Percentiles rank a stretch among this genome's conserved stretches.
phyloP scores from a whole-genome alignment of 2,113 vertebrate genomes.

The Atherinomorus stipes region DNA sequence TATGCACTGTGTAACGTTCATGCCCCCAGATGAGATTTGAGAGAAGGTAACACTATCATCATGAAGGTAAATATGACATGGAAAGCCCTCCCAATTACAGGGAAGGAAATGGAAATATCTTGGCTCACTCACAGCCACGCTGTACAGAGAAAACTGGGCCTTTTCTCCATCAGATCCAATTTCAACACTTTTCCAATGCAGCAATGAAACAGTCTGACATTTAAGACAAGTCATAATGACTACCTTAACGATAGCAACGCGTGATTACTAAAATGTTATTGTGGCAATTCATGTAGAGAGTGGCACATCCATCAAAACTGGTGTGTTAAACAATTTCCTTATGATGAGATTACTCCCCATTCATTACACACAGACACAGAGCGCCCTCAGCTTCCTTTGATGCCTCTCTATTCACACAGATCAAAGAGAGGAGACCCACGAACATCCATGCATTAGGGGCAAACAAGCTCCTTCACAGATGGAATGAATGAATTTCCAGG shows the following conservation, averaged over 20 bases:
- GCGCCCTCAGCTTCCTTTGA: constrained; percentile 53
- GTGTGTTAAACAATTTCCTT: constrained; percentile 64
- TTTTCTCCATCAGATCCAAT: constrained; percentile 23
- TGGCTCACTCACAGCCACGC: constrained; percentile 9
- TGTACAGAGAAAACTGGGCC: constrained; percentile 29
- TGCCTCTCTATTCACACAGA: constrained; percentile 52
- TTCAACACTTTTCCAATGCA: constrained; percentile 10
- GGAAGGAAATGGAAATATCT: constrained; percentile 32
- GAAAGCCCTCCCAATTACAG: constrained; percentile 30
- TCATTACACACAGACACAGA: constrained; percentile 42
- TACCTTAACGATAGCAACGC: constrained; percentile 39
- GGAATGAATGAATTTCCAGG: constrained; percentile 42
- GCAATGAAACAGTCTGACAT: constrained; percentile 37
- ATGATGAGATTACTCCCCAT: constrained; percentile 46
- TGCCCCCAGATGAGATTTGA: constrained; percentile 1
- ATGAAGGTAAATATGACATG: constrained; percentile 51
- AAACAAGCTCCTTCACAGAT: constrained; percentile 52
- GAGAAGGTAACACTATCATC: constrained; percentile 14
- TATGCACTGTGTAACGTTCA: background rate
- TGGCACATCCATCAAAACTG: constrained; percentile 47
- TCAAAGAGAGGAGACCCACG: constrained; percentile 60
- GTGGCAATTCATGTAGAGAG: constrained; percentile 41
- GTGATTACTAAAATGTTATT: constrained; percentile 62
- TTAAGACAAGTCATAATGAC: constrained; percentile 34
- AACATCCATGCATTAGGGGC: constrained; percentile 61